phyloP scores from a whole-genome alignment of 2,888 invertebrate species.

The Coleophora deauratella region DNA sequence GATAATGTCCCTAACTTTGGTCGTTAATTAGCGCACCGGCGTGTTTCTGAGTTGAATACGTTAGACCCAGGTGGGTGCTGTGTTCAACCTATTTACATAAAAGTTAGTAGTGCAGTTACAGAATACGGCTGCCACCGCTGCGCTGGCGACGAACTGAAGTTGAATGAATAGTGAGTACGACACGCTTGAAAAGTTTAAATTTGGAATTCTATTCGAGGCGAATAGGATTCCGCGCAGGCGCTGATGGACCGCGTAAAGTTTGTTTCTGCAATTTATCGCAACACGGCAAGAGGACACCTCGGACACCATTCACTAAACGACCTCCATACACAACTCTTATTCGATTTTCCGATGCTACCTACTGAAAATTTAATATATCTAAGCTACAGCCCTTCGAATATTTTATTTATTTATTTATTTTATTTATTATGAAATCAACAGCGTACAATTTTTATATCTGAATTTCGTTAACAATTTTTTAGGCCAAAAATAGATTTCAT shows the following conservation, averaged over 20 bases:
- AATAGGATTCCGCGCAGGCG: slow-evolving; percentile 10
- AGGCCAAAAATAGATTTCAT: too few relatives aligned
- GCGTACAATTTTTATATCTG: too few relatives aligned
- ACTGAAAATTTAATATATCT: too few relatives aligned
- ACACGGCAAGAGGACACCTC: too few relatives aligned
- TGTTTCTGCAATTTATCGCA: slow-evolving; percentile 11
- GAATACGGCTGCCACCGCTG: slow-evolving; percentile 21
- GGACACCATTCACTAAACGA: too few relatives aligned
- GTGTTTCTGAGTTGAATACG: slow-evolving; percentile 26
- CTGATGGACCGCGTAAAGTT: slow-evolving; percentile 11
- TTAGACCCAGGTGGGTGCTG: slow-evolving; percentile 49
- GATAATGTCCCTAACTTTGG: slow-evolving; percentile 39
- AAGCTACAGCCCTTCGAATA: too few relatives aligned
- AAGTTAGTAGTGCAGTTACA: slow-evolving; percentile 40
- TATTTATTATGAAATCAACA: too few relatives aligned
- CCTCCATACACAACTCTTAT: too few relatives aligned
- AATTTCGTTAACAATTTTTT: too few relatives aligned
- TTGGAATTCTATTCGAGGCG: slow-evolving; percentile 13
- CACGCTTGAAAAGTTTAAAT: slow-evolving; percentile 19
- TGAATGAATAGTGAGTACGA: slow-evolving; percentile 12
- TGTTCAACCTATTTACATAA: slow-evolving; percentile 47
- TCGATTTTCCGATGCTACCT: too few relatives aligned
- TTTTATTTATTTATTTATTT: too few relatives aligned
- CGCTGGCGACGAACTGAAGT: slow-evolving; percentile 16
- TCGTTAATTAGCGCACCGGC: slow-evolving; percentile 50